Evolutionary conservation across 2,797 vertebrate species (phyloP), one percentile per base, ranked within the genome.

Genomic region (Amniataba percoides): DNA sequence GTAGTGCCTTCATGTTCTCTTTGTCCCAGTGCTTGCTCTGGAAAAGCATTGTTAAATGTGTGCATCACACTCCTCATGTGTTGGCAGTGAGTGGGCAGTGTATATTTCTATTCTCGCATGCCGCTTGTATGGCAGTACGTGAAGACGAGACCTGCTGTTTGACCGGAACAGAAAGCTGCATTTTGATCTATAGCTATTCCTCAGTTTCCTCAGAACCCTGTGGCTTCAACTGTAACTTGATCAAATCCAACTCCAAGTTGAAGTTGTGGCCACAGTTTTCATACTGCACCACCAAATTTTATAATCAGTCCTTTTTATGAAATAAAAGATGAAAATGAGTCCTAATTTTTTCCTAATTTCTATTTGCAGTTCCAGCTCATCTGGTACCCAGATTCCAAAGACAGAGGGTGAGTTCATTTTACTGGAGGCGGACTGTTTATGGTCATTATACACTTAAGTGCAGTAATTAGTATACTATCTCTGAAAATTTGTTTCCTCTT

Each of bases 351-450:
- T 57, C 49, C 0, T 9, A 45, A 52, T 76, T 27, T 58, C 60
- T 70, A 7, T 77, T 75, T 83, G 15, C 87, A 93, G 91, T 49
- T 93, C 89, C 19, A 94, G 77, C 87, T 91, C 93, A 34, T 90
- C 93, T 85, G 92, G 88, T 57, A 86, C 88, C 71, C 93, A 88
- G 71, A 85, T 93, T 55, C 91, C 94, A 88, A 94, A 94, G 86
- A 95, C 91, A 92, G 95, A 95, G 81, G 92, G 95, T 96, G 81
- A 73, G 78, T 55, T 51, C 4, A 16, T 23, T 11, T 46, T 4
- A 18, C 45, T 49, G 19, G 1, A 31, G 40, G 19, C 6, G 0
- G 9, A 27, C n/a, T 15, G 12, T 46, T 49, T 5, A 9, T 0
- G n/a, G 14, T 49, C 16, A 18, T 19, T 63, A 18, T 39, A 40